phyloP scores from a whole-genome alignment of 2,888 invertebrate genomes.

The Erannis defoliaria region DNA sequence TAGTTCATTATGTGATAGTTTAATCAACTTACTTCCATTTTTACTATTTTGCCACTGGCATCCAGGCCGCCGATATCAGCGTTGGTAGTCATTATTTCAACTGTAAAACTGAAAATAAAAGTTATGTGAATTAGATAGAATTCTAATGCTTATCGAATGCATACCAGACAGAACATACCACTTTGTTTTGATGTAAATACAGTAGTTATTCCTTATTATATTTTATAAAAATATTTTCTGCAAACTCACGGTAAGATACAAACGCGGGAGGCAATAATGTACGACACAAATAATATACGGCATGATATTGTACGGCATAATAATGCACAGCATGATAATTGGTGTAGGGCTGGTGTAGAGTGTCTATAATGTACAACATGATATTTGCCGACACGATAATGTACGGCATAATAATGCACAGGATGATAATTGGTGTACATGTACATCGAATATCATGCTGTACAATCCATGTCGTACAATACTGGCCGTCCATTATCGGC shows the following conservation, averaged over 20 bases:
- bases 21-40: slow-evolving; percentile 84
- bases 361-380: no score
- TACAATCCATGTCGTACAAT: no score
- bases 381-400: no score
- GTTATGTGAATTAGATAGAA: neutral
- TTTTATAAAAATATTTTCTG: slow-evolving; percentile 34
- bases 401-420: no score
- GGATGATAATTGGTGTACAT: no score
- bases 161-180: slow-evolving; percentile 4
- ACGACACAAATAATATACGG: no score
- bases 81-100: slow-evolving; percentile 72
- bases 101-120: slow-evolving; percentile 36
- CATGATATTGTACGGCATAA: no score
- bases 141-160: neutral
- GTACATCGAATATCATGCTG: no score
- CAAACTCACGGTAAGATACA: slow-evolving; percentile 54
- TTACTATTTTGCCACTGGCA: slow-evolving; percentile 83
- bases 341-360: no score
- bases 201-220: neutral
- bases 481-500: no score
- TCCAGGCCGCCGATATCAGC: slow-evolving; percentile 77
- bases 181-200: neutral
- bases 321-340: no score
- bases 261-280: slow-evolving; percentile 11
- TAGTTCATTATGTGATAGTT: neutral